These are phyloP conservation scores for Pinctada fucata DNA, from an alignment of 2,888 invertebrate genomes.

Conservation along the genomic window DNA sequence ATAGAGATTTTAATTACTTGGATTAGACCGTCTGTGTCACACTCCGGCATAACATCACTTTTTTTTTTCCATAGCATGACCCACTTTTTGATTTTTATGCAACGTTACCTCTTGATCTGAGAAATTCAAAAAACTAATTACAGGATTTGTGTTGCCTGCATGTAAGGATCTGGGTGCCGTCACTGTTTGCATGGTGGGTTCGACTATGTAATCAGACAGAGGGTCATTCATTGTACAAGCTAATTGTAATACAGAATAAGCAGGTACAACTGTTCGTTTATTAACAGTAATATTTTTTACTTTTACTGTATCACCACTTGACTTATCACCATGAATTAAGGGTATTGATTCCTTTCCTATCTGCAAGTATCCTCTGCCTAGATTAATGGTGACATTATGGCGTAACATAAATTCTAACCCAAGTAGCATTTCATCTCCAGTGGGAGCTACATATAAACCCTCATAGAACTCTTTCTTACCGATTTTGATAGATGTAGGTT, in stretches of 20 bases:
- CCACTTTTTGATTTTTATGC: not conserved
- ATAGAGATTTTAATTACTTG: not conserved
- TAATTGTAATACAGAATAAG: slow-evolving; percentile 34
- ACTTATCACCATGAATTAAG: slow-evolving; percentile 1
- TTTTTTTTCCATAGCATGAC: not conserved
- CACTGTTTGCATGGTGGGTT: slow-evolving; percentile 12
- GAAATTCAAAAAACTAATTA: not conserved
- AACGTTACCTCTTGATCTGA: not conserved
- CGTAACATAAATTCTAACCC: slow-evolving; percentile 37
- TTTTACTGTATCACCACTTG: slow-evolving; percentile 17
- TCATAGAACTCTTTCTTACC: slow-evolving; percentile 24
- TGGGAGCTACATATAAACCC: slow-evolving; percentile 43
- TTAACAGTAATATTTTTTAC: slow-evolving; percentile 23
- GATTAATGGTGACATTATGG: slow-evolving; percentile 15
- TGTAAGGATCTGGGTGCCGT: not conserved
- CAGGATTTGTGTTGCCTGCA: not conserved
- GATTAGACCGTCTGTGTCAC: too few relatives aligned
- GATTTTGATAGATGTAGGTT: slow-evolving; percentile 32
- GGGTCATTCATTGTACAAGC: slow-evolving; percentile 8
- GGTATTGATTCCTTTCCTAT: slow-evolving; percentile 7
- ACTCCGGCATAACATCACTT: not conserved
- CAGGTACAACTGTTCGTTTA: slow-evolving; percentile 27
- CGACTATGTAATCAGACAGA: slow-evolving; percentile 29
- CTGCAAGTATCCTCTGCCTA: slow-evolving; percentile 9
- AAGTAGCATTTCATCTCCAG: slow-evolving; percentile 42